Evolutionary conservation across 2,113 vertebrate genomes (phyloP).

Genomic region (Nerophis ophidion): DNA sequence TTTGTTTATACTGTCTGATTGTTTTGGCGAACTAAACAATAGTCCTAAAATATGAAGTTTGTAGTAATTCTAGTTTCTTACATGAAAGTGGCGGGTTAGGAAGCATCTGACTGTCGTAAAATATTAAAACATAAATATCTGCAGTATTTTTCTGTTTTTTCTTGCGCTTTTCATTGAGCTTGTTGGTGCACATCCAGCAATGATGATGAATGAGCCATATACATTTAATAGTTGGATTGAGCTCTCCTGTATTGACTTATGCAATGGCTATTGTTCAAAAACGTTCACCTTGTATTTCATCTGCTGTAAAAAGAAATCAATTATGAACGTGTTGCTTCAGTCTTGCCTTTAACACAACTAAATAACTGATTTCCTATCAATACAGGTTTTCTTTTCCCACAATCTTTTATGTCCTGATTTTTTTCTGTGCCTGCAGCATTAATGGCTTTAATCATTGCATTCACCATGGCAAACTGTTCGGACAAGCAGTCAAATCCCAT

Average conservation of each 20-base stretch:
- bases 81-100: conserved; percentile 46
- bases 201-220: conserved; percentile 45
- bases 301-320: conserved; percentile 60
- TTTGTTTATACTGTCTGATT: too few species aligned
- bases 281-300: conserved; percentile 59
- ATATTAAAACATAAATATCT: conserved; percentile 22
- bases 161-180: conserved; percentile 11
- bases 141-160: background rate
- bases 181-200: conserved; percentile 33
- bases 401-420: conserved; percentile 28
- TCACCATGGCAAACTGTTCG: conserved; percentile 61
- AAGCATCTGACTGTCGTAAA: conserved; percentile 62
- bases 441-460: conserved; percentile 61
- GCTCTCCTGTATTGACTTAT: conserved; percentile 42
- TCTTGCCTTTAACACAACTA: conserved; percentile 47
- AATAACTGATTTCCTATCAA: conserved; percentile 40
- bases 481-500: conserved; percentile 52
- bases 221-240: conserved; percentile 58
- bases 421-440: conserved; percentile 57
- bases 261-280: conserved; percentile 57
- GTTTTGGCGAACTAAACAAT: too few species aligned
- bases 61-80: conserved; percentile 30
- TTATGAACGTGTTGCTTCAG: conserved; percentile 41
- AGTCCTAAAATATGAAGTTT: background rate
- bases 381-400: conserved; percentile 27